Base-by-base conservation (phyloP, 2,888 invertebrate genomes). In the Girardia tigrina region DNA sequence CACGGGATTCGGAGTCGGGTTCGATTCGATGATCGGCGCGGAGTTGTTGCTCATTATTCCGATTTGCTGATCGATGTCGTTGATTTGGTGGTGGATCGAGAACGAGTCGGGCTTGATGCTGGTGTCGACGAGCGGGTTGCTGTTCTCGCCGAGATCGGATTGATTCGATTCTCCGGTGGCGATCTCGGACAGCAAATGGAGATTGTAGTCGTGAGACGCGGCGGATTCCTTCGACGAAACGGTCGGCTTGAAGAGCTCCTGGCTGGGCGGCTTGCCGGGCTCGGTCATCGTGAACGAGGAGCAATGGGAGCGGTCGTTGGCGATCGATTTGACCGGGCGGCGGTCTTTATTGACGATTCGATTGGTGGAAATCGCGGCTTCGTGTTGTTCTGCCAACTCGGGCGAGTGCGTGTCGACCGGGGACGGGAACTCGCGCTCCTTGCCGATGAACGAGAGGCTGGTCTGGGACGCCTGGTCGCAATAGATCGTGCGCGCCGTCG, bases 401-500 rank as follows among this genome's bases (percentile, higher is more conserved):
- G n/a, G 2, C n/a, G n/a, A n/a, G 23, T 56, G 4, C 4, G 56
- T 56, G n/a, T 56, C 56, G 2, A 4, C 4, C 4, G 56, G 56
- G 4, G 56, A 56, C 2, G 56, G 56, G n/a, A 56, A 56, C n/a
- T 56, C 56, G n/a, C 23, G n/a, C 23, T 56, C 56, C n/a, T 56
- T 56, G 4, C n/a, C n/a, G 4, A 23, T 56, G 23, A 56, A 56
- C 6, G 8, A 20, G n/a, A 56, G n/a, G 23, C 56, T 56, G 2
- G 56, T 56, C 23, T 56, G 56, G n/a, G 56, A 56, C 20, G 73
- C 69, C 23, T 42, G 73, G n/a, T 73, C 73, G 16, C 29, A 73
- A 36, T 28, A 73, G 2, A 73, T 73, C 20, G 73, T 73, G 2
- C 36, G 29, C 2, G 73, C 36, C n/a, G 73, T 73, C 23, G 73